These are phyloP conservation scores for Pantherophis vulpinus DNA, from an alignment of 2,797 vertebrate species.

Conservation along the genomic window DNA sequence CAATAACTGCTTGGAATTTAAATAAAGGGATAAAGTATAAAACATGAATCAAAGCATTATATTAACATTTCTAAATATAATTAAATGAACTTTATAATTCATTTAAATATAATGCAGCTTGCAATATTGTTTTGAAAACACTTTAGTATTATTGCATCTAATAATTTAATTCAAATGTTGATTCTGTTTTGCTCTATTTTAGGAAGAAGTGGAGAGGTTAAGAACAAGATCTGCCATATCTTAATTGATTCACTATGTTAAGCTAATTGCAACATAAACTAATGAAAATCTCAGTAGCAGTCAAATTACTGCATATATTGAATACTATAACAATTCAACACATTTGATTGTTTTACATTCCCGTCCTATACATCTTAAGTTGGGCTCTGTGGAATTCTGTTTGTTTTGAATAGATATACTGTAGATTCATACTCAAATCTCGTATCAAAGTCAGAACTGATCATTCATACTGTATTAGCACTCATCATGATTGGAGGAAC, in stretches of 20 bases:
- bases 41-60: background rate
- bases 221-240: background rate
- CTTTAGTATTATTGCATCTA: background rate
- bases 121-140: background rate
- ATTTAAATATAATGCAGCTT: background rate
- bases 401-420: background rate
- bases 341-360: background rate
- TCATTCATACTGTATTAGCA: background rate
- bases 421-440: background rate
- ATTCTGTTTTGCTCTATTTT: background rate
- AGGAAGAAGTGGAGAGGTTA: background rate
- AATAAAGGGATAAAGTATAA: background rate
- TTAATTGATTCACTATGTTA: background rate
- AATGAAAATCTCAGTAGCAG: background rate
- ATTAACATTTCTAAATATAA: background rate
- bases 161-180: background rate
- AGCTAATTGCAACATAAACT: background rate
- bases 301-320: background rate
- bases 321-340: background rate
- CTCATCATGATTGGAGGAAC: background rate
- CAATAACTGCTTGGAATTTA: background rate
- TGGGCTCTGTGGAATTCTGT: background rate
- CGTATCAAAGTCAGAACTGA: background rate
- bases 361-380: background rate
- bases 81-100: background rate